These are phyloP conservation scores for Siniperca knerii DNA, from an alignment of 2,113 vertebrate genomes.

Conservation along the genomic window DNA sequence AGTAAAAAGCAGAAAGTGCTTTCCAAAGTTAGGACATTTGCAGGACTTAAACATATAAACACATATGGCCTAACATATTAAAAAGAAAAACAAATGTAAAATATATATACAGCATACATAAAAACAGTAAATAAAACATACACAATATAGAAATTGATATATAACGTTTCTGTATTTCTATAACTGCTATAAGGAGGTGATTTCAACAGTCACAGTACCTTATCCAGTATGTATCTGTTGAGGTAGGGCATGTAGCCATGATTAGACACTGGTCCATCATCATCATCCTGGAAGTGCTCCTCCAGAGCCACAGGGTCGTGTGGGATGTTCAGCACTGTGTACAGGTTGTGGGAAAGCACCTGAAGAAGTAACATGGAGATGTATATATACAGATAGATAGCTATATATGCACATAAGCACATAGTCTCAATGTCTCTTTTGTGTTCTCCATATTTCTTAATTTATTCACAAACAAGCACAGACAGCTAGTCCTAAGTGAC, in stretches of 20 bases:
- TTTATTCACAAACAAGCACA: constrained; percentile 21
- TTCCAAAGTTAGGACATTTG: not conserved
- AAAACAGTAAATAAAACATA: not conserved
- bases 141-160: not conserved
- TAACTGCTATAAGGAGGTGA: not conserved
- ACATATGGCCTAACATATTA: no score
- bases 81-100: not conserved
- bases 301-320: constrained; percentile 85
- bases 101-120: not conserved
- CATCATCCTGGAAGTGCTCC: constrained; percentile 87
- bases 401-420: not conserved
- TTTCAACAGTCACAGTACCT: constrained; percentile 65
- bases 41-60: not conserved
- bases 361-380: constrained; percentile 43
- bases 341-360: constrained; percentile 88
- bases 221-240: constrained; percentile 87
- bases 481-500: constrained; percentile 27
- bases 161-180: not conserved
- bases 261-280: constrained; percentile 86
- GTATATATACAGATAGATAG: not conserved
- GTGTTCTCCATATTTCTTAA: constrained; percentile 31
- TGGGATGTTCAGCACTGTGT: constrained; percentile 87
- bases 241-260: constrained; percentile 90
- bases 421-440: not conserved
- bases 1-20: no score